Evolutionary conservation across 2,797 vertebrate genomes (phyloP).

Genomic region (Periparus ater): DNA sequence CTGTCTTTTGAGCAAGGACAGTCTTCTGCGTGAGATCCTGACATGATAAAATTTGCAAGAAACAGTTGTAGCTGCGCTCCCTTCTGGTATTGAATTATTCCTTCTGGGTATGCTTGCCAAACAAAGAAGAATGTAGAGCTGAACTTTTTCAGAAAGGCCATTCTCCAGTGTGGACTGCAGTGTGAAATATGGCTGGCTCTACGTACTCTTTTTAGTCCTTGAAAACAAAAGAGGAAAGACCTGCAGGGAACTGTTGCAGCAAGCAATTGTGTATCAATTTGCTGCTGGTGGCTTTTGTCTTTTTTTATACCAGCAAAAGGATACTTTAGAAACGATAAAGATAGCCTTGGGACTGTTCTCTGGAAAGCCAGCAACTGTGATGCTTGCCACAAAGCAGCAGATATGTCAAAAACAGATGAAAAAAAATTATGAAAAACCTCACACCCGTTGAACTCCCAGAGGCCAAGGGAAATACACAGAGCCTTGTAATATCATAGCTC

Average conservation of each 20-base stretch:
- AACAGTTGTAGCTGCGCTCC: neutral
- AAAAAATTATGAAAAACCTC: neutral
- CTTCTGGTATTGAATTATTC: neutral
- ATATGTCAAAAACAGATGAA: neutral
- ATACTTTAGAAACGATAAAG: neutral
- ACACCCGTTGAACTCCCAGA: neutral
- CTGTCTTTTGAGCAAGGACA: neutral
- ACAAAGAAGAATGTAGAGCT: neutral
- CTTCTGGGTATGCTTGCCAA: neutral
- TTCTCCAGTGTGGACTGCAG: neutral
- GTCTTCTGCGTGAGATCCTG: neutral
- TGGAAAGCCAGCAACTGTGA: neutral
- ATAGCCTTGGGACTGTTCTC: neutral
- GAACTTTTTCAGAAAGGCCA: neutral
- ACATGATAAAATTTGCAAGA: neutral
- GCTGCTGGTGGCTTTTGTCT: neutral
- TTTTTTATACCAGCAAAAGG: neutral
- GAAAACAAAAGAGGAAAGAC: conserved; percentile 6
- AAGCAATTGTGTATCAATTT: neutral
- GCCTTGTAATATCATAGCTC: neutral
- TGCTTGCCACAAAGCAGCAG: neutral
- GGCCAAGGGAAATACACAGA: neutral
- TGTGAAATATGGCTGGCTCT: neutral
- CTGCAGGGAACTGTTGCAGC: neutral
- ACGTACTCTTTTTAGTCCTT: neutral